phyloP scores from a whole-genome alignment of 2,888 invertebrate genomes.

The Plagodis dolabraria region DNA sequence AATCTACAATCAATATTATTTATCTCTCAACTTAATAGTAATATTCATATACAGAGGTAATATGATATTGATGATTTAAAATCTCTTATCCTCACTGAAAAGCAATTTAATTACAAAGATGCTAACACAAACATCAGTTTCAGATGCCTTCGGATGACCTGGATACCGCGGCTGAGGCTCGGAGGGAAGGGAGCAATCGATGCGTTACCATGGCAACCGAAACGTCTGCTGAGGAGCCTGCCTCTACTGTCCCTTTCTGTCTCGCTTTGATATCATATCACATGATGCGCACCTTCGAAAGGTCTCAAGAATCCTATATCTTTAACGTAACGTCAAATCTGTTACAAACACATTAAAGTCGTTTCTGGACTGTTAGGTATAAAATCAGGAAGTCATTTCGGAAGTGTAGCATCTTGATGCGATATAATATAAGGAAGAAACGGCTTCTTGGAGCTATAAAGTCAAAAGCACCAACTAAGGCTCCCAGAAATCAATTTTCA shows the following conservation, averaged over 20 bases:
- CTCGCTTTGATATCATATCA: conserved; percentile 85
- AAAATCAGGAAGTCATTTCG: conserved; percentile 41
- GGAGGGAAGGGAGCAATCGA: conserved; percentile 74
- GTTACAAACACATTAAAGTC: conserved; percentile 1
- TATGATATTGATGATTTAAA: neutral
- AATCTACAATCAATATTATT: too few relatives aligned
- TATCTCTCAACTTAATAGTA: too few relatives aligned
- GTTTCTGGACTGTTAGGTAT: conserved; percentile 24
- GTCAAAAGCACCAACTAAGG: conserved; percentile 59
- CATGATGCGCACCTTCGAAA: conserved; percentile 52
- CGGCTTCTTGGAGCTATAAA: conserved; percentile 65
- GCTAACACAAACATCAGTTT: conserved; percentile 46
- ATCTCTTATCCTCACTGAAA: conserved; percentile 1
- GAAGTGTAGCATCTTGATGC: conserved; percentile 59
- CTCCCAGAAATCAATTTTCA: conserved; percentile 22
- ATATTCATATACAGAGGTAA: too few relatives aligned
- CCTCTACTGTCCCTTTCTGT: conserved; percentile 83
- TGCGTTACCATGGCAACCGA: conserved; percentile 81
- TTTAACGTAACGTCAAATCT: conserved; percentile 17
- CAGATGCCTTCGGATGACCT: conserved; percentile 75
- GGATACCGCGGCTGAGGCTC: conserved; percentile 70
- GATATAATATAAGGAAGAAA: conserved; percentile 79
- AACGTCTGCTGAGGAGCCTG: conserved; percentile 84
- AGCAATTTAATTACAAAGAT: conserved; percentile 39
- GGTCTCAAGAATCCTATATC: conserved; percentile 32